phyloP scores from a whole-genome alignment of 2,888 invertebrate species.

The Neoascia interrupta region DNA sequence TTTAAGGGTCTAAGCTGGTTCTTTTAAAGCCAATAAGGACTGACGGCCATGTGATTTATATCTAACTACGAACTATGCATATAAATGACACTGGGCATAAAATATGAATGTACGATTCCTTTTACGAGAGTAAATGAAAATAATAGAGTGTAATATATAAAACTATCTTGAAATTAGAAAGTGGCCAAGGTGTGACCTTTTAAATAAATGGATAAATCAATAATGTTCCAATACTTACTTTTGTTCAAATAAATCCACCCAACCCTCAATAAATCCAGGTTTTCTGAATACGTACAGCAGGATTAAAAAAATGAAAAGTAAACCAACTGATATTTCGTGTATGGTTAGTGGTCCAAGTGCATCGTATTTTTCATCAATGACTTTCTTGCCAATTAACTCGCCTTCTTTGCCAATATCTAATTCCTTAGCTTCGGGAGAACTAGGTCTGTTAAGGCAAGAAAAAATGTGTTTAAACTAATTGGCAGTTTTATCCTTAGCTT shows the following conservation, averaged over 20 bases:
- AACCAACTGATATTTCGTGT: conserved; percentile 86
- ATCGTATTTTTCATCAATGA: conserved; percentile 84
- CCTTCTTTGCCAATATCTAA: conserved; percentile 82
- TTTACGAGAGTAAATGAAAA: no score
- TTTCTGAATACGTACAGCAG: conserved; percentile 90
- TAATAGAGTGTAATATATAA: no score
- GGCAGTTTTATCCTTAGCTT: no score
- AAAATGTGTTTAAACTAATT: no score
- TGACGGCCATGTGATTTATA: no score
- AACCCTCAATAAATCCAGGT: conserved; percentile 91
- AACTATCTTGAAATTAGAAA: no score
- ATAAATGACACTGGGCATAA: no score
- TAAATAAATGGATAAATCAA: background rate
- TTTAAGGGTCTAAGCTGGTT: no score
- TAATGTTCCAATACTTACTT: conserved; percentile 65
- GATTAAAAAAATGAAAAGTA: conserved; percentile 87
- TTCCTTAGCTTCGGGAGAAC: conserved; percentile 82
- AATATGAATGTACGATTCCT: no score
- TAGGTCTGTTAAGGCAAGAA: conserved; percentile 78
- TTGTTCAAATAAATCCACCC: conserved; percentile 82
- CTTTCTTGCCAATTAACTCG: conserved; percentile 83
- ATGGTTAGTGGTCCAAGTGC: conserved; percentile 88
- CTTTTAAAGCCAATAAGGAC: no score
- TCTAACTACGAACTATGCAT: no score
- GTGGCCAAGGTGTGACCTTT: no score